Percentiles rank a stretch among this genome's conserved stretches.
phyloP scores from a whole-genome alignment of 2,888 invertebrate genomes.

The Brachyopa scutellaris region DNA sequence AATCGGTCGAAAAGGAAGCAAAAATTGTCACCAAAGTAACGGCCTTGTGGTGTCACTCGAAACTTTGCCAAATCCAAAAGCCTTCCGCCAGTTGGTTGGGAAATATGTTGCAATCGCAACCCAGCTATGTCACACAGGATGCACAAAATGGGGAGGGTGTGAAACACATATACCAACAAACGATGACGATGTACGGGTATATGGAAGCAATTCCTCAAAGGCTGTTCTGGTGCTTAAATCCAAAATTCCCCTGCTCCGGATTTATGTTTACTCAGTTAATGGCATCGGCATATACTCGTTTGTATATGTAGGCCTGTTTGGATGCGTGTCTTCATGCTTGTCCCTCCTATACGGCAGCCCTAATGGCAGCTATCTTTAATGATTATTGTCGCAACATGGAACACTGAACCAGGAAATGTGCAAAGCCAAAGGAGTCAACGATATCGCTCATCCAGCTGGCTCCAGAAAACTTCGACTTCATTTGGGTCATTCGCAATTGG shows the following conservation, averaged over 20 bases:
- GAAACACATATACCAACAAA: background rate
- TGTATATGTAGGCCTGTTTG: background rate
- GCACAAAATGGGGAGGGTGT: background rate
- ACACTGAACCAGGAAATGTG: slow-evolving; percentile 39
- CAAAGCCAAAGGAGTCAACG: slow-evolving; percentile 13
- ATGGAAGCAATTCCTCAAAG: slow-evolving; percentile 16
- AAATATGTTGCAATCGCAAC: slow-evolving; percentile 27
- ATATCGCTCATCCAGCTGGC: slow-evolving; percentile 3
- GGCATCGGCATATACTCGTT: background rate
- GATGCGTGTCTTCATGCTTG: background rate
- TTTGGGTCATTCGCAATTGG: slow-evolving; percentile 40
- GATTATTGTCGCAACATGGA: slow-evolving; percentile 33
- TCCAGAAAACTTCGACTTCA: slow-evolving; percentile 39
- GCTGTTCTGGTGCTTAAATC: background rate
- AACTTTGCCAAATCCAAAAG: slow-evolving; percentile 1
- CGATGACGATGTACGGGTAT: background rate
- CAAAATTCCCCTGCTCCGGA: background rate
- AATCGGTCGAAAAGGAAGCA: slow-evolving; percentile 16
- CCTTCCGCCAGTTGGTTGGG: background rate
- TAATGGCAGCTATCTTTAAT: slow-evolving; percentile 31
- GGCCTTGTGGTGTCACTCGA: slow-evolving; percentile 49
- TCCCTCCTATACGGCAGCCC: too few relatives aligned
- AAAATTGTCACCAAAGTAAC: slow-evolving; percentile 21
- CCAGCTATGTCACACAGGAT: background rate
- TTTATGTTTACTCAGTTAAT: slow-evolving; percentile 37